Base-by-base conservation (phyloP, 2,888 invertebrate genomes). In the Phlogophora meticulosa region DNA sequence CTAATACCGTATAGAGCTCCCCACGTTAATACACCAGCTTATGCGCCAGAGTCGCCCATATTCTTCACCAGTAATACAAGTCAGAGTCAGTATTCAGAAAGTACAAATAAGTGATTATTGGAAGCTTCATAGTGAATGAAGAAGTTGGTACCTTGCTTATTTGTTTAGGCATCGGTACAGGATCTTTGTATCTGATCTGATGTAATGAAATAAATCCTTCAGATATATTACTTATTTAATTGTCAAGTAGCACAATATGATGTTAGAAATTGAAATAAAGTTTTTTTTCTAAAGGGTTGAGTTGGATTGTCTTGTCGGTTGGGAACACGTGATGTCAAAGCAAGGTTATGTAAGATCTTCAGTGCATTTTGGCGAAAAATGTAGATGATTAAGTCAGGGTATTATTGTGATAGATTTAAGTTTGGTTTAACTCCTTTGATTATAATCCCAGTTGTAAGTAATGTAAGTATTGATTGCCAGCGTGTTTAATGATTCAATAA, bases 21-120 rank as follows among this genome's bases (percentile, higher is more conserved):
- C 36, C 82, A 89, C 24, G 74, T 87, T 7, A 56, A 91, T 0
- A 85, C 90, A 0, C 89, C 88, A 5, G 84, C 86, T 9, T 89
- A 91, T 72, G 75, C 90, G 0, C 79, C 91, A 1, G 94, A 95
- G 46, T 91, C 94, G 3, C 92, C 93, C 0, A 82, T 94, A 7
- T 91, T 93, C 73, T 93, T 93, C 53, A 72, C 87, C 1, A 89
- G 85, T 58, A 91, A 85, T 74, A 68, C 82, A 5, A 75, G 32
- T n/a, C 60, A 75, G 11, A 74, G 58, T 36, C 76, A 75, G 24
- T 58, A 69, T 45, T 85, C 89, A 0, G 90, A 90, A 66, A 76
- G 78, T 24, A 73, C 81, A 7, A 80, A 49, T 7, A 64, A 81
- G 52, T 84, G 53, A 34, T 62, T 22, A 5, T 53, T 28, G 24